A percentile compares a stretch with the other conserved stretches of the same genome.
Evolutionary conservation across 1,140 invertebrate species (phyloP).

Genomic region (Grapholita molesta): DNA sequence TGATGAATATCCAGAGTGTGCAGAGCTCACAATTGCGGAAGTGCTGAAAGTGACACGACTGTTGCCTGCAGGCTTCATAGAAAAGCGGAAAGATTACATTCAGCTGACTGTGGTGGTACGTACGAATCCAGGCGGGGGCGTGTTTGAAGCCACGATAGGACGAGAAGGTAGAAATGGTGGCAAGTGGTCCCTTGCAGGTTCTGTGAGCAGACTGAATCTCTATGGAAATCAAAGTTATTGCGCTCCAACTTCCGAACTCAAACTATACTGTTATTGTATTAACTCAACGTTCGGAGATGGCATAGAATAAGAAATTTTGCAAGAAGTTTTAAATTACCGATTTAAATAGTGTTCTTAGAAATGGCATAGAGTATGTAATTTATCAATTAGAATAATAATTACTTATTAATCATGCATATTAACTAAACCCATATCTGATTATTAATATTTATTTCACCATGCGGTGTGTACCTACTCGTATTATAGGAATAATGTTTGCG

Average conservation of each 20-base stretch:
- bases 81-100: constrained; percentile 34
- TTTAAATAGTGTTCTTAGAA: no score
- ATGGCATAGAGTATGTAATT: no score
- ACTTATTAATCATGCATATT: no score
- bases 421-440: no score
- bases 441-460: no score
- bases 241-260: constrained; percentile 82
- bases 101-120: constrained; percentile 81
- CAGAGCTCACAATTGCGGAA: constrained; percentile 66
- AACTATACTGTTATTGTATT: constrained; percentile 85
- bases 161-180: constrained; percentile 41
- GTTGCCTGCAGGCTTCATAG: constrained; percentile 30
- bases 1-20: constrained; percentile 78
- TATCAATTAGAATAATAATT: no score
- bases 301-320: no score
- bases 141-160: constrained; percentile 84
- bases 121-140: constrained; percentile 81
- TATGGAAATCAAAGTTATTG: constrained; percentile 86
- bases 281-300: neutral
- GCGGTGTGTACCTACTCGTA: no score
- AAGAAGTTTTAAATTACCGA: no score
- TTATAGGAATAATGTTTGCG: neutral
- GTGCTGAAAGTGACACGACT: constrained; percentile 72
- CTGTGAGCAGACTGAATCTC: constrained; percentile 84
- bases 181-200: constrained; percentile 73